Percentiles rank a stretch among this genome's conserved stretches.
phyloP scores from a whole-genome alignment of 1,140 invertebrate species.

The Cydia amplana region DNA sequence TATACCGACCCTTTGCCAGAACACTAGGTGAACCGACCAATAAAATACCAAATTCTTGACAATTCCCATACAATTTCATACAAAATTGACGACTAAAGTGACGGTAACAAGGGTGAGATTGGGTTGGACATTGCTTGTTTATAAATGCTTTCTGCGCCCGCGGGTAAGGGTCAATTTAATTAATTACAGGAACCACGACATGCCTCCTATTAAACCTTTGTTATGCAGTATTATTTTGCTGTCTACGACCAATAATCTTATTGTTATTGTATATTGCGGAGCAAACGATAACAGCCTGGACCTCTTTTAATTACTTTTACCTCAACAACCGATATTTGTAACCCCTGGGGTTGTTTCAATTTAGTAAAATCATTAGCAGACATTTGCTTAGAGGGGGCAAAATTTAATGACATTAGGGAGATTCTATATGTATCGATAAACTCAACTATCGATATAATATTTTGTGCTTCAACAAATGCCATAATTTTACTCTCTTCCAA shows the following conservation, averaged over 20 bases:
- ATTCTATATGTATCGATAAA: too few species aligned
- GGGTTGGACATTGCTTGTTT: slow-evolving; percentile 35
- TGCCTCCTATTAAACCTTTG: slow-evolving; percentile 56
- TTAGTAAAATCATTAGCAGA: neutral
- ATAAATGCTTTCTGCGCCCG: slow-evolving; percentile 40
- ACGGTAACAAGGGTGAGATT: slow-evolving; percentile 39
- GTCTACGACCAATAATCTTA: slow-evolving; percentile 43
- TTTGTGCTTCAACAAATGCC: neutral
- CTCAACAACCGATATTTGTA: neutral
- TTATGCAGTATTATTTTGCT: slow-evolving; percentile 50
- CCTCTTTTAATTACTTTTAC: slow-evolving; percentile 4
- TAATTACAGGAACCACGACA: slow-evolving; percentile 57
- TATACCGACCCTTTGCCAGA: slow-evolving; percentile 49
- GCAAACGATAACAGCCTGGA: slow-evolving; percentile 28
- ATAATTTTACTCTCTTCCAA: neutral
- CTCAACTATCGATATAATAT: too few species aligned
- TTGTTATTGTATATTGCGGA: slow-evolving; percentile 40
- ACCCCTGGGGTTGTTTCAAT: neutral
- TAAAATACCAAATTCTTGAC: slow-evolving; percentile 48
- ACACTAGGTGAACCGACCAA: slow-evolving; percentile 48
- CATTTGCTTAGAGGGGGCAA: too few species aligned
- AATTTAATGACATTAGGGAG: too few species aligned
- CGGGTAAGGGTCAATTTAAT: slow-evolving; percentile 59
- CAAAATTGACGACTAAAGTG: neutral
- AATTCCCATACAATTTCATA: slow-evolving; percentile 38